Conservation (phyloP, 2,888 invertebrate genomes). For the Kryphioiulus occultus region DNA sequence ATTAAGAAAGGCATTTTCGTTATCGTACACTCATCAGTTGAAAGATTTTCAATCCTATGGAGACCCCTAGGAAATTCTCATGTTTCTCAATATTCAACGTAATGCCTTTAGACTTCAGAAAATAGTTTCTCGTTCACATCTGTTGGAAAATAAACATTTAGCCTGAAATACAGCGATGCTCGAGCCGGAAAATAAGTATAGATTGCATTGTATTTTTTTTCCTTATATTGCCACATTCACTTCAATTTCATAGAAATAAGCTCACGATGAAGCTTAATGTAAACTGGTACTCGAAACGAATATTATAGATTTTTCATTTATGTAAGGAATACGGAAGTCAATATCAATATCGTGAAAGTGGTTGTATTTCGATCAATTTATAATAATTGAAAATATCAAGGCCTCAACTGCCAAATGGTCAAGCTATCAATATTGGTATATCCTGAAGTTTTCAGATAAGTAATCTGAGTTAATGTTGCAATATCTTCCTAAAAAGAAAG, state of each 20-base stretch:
- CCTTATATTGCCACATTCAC: not conserved
- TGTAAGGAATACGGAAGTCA: not conserved
- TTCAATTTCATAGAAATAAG: slow-evolving; percentile 16
- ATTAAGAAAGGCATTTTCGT: slow-evolving; percentile 40
- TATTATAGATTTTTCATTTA: not conserved
- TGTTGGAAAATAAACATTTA: slow-evolving; percentile 11
- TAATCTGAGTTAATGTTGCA: not conserved
- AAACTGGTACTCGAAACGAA: not conserved
- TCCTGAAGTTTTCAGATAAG: not conserved
- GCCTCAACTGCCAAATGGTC: not conserved
- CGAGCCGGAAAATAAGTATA: not conserved
- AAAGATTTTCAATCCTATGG: slow-evolving; percentile 7
- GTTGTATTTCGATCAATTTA: not conserved
- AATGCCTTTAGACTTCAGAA: slow-evolving; percentile 24
- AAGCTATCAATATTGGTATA: not conserved
- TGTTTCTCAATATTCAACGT: not conserved
- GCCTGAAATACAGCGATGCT: not conserved
- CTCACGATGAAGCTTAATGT: slow-evolving; percentile 13
- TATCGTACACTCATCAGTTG: slow-evolving; percentile 36
- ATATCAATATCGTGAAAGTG: not conserved
- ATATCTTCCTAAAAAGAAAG: not conserved
- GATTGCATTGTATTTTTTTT: not conserved
- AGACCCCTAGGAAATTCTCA: not conserved
- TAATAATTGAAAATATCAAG: not conserved
- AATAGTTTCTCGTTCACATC: not conserved